Evolutionary conservation across 2,797 vertebrate genomes (phyloP).

Genomic region (Rousettus madagascariensis): DNA sequence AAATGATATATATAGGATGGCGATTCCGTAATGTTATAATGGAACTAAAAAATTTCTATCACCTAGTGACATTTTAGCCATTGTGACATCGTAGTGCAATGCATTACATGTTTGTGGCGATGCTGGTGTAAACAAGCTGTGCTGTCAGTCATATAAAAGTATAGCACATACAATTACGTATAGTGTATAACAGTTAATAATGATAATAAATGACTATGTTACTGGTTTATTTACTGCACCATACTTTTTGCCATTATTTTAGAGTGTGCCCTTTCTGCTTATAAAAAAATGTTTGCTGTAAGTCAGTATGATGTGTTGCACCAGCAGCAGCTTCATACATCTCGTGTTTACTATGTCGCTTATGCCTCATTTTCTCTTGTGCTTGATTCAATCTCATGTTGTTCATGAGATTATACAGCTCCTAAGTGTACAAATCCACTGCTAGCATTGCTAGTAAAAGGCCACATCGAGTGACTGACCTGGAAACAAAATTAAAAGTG

Average conservation of each 20-base stretch:
- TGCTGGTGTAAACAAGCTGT: neutral
- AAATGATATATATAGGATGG: neutral
- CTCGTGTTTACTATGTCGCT: neutral
- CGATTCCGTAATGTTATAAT: neutral
- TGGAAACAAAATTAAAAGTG: neutral
- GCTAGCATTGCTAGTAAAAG: neutral
- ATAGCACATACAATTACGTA: neutral
- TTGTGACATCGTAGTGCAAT: neutral
- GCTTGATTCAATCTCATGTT: neutral
- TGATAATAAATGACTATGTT: neutral
- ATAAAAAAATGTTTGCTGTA: neutral
- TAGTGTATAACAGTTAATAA: neutral
- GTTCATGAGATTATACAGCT: neutral
- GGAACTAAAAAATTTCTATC: neutral
- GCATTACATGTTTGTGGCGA: neutral
- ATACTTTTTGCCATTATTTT: neutral
- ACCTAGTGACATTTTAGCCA: neutral
- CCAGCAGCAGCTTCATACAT: neutral
- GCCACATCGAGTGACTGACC: neutral
- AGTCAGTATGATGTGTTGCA: neutral
- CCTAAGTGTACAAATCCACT: neutral
- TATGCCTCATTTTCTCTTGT: neutral
- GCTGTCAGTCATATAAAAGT: neutral
- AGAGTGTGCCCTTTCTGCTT: neutral
- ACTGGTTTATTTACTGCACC: neutral